Evolutionary conservation across 1,140 invertebrate species (phyloP), one percentile per base, ranked within the genome.

Genomic region (Drosophila lacteicornis): DNA sequence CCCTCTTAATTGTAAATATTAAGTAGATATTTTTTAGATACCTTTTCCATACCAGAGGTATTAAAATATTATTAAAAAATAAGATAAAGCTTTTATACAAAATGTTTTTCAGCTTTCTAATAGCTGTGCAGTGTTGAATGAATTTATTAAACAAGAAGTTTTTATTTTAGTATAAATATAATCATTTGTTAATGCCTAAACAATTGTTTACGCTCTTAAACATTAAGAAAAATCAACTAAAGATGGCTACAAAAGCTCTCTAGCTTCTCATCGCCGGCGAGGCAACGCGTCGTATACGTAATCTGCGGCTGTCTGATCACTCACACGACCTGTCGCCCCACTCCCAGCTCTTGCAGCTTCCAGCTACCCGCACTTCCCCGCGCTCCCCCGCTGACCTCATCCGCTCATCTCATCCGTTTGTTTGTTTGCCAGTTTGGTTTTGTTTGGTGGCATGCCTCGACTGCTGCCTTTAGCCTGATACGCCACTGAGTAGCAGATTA

Each of bases 401-500:
- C 36, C 53, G 53, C 53, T 49, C 61, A 45, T 67, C 65, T 65
- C 65, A 77, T 82, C 66, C 61, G 80, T 79, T 58, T 79, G 80
- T 71, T 59, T 86, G 84, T 83, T 80, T 80, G 83, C 79, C 42
- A 36, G 65, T 60, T 60, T 70, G 49, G 75, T 57, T 76, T 87
- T 82, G 84, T 77, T 88, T 70, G 80, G 62, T 87, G 71, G 83
- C 84, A 88, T 83, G 83, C 84, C 81, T 82, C 80, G 55, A 27
- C 66, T 70, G 53, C 69, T 73, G 76, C 75, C 67, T 70, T 88
- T 84, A 88, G 84, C 83, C 82, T 88, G 84, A 87, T 87, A 87
- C 81, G 84, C 84, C 84, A 87, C 84, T 87, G 84, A 87, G 84
- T 88, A 87, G 84, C 84, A 87, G 84, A 87, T 88, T 87, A 87